These are phyloP conservation scores for Troides aeacus DNA, from an alignment of 2,888 invertebrate genomes.

Conservation along the genomic window DNA sequence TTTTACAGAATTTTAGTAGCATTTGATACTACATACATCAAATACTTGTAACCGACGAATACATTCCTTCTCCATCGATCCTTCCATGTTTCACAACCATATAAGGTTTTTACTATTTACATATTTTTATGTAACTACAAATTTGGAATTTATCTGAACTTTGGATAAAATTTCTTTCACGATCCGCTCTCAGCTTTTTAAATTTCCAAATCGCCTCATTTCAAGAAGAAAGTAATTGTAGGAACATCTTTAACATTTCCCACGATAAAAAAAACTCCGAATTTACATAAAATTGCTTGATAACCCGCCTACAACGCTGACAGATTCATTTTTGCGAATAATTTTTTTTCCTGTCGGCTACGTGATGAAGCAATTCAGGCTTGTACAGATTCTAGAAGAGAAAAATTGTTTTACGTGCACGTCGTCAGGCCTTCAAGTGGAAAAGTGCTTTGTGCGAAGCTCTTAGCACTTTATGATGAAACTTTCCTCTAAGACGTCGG, in stretches of 20 bases:
- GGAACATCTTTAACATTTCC: constrained; percentile 24
- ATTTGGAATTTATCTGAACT: no score
- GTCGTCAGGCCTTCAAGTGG: constrained; percentile 18
- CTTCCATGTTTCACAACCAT: no score
- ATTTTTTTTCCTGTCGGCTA: constrained; percentile 20
- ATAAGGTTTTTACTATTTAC: no score
- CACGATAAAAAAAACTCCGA: constrained; percentile 10
- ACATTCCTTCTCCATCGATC: no score
- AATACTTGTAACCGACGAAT: no score
- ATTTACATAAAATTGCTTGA: constrained; percentile 30
- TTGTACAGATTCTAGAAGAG: constrained; percentile 18
- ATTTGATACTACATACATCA: no score
- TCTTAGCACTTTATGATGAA: constrained; percentile 19
- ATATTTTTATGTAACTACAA: no score
- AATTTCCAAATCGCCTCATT: not conserved
- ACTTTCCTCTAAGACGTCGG: constrained; percentile 10
- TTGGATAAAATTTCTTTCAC: no score
- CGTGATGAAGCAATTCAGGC: constrained; percentile 28
- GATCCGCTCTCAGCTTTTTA: not conserved
- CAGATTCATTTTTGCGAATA: constrained; percentile 22
- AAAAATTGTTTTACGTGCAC: constrained; percentile 29
- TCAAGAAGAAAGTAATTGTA: constrained; percentile 12
- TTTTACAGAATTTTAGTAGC: no score
- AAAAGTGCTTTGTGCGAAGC: constrained; percentile 21
- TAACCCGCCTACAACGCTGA: constrained; percentile 21